These are phyloP conservation scores for Emydura subglobosa DNA, from an alignment of 2,113 vertebrate genomes.

Conservation along the genomic window DNA sequence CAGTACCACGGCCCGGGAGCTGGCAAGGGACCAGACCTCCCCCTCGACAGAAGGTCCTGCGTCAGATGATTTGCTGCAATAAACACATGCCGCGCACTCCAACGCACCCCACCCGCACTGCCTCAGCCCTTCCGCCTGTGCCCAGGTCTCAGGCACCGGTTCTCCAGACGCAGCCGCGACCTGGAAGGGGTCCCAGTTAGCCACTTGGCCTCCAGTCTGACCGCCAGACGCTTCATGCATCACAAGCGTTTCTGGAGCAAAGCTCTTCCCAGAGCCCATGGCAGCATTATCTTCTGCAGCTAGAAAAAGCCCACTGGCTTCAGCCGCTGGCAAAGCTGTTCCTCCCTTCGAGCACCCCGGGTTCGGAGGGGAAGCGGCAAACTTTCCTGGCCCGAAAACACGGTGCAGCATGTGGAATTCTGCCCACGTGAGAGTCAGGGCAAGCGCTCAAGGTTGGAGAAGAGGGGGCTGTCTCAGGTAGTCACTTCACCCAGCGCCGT, in stretches of 20 bases:
- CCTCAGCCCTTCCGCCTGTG: no score
- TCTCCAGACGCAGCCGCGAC: neutral
- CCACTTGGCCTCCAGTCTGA: neutral
- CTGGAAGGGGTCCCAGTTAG: neutral
- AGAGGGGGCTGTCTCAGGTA: neutral
- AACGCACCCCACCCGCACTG: neutral
- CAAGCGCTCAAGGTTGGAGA: slow-evolving; percentile 60
- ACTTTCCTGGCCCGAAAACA: neutral
- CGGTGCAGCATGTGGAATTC: neutral
- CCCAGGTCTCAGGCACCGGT: neutral
- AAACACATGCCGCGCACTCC: neutral
- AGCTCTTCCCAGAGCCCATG: neutral
- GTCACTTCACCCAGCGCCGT: slow-evolving; percentile 3
- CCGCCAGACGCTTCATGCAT: neutral
- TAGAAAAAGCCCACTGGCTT: neutral
- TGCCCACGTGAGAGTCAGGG: neutral
- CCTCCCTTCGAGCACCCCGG: neutral
- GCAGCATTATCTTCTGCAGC: neutral
- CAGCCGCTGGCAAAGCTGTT: neutral
- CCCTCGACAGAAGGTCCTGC: no score
- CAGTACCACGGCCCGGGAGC: neutral
- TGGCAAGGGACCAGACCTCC: neutral
- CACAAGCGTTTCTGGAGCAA: neutral
- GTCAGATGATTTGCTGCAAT: neutral
- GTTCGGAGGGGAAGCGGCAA: neutral